Conservation (phyloP, 2,888 invertebrate genomes). For the Neoaliturus tenellus region DNA sequence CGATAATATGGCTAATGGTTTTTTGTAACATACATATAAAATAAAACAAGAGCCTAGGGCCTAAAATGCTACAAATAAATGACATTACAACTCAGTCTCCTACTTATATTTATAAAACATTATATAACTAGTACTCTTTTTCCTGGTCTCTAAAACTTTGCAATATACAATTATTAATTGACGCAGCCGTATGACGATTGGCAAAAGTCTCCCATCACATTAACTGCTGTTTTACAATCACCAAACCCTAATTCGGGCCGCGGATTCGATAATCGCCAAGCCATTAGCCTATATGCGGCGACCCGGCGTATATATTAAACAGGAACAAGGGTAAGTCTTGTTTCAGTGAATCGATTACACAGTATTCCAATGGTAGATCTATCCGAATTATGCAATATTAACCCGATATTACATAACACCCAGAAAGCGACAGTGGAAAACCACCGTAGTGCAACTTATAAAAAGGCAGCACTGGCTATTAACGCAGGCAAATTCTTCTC, state of each 20-base stretch:
- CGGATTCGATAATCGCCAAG: conserved; percentile 19
- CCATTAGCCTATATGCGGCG: conserved; percentile 23
- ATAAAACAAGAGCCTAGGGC: too few relatives aligned
- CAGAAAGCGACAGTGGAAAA: neutral
- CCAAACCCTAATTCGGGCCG: neutral
- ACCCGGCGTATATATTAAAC: conserved; percentile 18
- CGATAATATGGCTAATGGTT: too few relatives aligned
- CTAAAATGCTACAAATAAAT: too few relatives aligned
- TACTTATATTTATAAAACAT: too few relatives aligned
- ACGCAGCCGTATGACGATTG: too few relatives aligned
- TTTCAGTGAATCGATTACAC: neutral
- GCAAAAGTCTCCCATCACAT: neutral
- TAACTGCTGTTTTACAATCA: neutral
- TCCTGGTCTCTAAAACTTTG: too few relatives aligned
- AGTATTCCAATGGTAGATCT: neutral
- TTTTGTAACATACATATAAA: too few relatives aligned
- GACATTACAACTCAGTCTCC: too few relatives aligned
- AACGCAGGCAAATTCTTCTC: neutral
- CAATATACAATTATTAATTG: too few relatives aligned
- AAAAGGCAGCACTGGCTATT: neutral
- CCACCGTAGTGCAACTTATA: neutral
- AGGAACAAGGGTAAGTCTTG: conserved; percentile 19
- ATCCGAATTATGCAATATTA: neutral
- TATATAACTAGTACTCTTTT: too few relatives aligned
- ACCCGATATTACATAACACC: neutral